These are phyloP conservation scores for Phaetusa simplex DNA, from an alignment of 2,113 vertebrate genomes.

Conservation along the genomic window DNA sequence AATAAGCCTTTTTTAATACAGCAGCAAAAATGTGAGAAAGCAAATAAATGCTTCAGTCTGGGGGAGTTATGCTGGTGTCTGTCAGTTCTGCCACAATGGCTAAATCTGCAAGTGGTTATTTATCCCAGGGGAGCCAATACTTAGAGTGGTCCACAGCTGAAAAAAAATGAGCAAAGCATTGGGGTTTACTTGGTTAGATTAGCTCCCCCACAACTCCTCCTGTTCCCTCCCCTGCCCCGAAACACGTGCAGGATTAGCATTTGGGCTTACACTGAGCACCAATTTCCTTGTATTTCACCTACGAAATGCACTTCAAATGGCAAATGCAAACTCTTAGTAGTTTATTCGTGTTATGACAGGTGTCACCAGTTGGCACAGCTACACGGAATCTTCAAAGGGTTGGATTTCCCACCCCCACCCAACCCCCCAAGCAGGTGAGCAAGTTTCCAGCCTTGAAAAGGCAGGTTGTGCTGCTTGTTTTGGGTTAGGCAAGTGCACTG, in stretches of 20 bases:
- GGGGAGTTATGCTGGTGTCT: background rate
- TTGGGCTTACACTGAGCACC: background rate
- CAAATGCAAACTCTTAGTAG: background rate
- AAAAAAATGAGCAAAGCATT: background rate
- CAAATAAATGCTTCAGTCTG: background rate
- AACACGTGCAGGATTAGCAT: background rate
- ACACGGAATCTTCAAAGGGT: background rate
- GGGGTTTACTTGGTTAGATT: background rate
- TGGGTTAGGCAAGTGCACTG: background rate
- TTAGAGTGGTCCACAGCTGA: background rate
- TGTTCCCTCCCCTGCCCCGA: background rate
- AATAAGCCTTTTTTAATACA: background rate
- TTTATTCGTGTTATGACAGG: slow-evolving; percentile 32
- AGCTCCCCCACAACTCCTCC: background rate
- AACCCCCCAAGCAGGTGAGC: background rate
- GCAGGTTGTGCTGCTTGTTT: background rate
- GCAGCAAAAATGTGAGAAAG: background rate
- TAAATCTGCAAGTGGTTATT: background rate
- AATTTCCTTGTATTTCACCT: slow-evolving; percentile 15
- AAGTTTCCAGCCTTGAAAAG: slow-evolving; percentile 3
- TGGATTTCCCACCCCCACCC: background rate
- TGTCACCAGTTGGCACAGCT: slow-evolving; percentile 14
- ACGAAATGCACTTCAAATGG: background rate
- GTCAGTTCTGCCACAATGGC: background rate
- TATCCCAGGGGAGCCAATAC: background rate